These are phyloP conservation scores for Rhagophthalmus giganteus DNA, from an alignment of 2,888 invertebrate species.

Conservation along the genomic window DNA sequence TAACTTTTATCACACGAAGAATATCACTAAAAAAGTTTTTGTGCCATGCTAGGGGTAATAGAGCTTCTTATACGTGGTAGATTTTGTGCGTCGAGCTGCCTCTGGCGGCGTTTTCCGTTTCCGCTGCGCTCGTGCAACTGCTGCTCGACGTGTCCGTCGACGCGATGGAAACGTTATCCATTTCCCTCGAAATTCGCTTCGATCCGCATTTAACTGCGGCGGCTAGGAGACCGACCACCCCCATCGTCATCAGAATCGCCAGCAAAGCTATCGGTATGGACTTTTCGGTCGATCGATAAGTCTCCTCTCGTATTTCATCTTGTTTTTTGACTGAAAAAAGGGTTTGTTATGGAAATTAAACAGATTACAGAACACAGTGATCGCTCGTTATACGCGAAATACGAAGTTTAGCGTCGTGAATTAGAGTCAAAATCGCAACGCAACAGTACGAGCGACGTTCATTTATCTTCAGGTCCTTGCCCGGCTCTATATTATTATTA, in stretches of 20 bases:
- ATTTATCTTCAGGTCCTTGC: no score
- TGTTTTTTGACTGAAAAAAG: conserved; percentile 25
- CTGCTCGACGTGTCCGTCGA: conserved; percentile 45
- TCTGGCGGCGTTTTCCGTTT: no score
- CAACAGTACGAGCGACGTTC: no score
- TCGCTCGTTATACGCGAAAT: no score
- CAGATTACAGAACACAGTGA: no score
- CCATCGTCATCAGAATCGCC: conserved; percentile 63
- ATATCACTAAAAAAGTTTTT: conserved; percentile 18
- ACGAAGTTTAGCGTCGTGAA: no score
- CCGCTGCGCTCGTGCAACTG: conserved; percentile 47
- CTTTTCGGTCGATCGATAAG: conserved; percentile 16
- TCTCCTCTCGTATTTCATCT: conserved; percentile 16
- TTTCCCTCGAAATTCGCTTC: conserved; percentile 53
- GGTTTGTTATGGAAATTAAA: no score
- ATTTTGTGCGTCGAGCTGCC: no score
- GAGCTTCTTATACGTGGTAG: no score
- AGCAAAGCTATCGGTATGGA: conserved; percentile 55
- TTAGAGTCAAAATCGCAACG: no score
- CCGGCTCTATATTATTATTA: no score
- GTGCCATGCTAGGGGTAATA: no score
- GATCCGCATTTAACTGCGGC: conserved; percentile 62
- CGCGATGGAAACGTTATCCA: conserved; percentile 55
- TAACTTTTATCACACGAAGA: conserved; percentile 26
- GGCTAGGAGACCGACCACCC: conserved; percentile 61